Conservation (phyloP, 2,797 vertebrate species). For the Pteronotus mesoamericanus region DNA sequence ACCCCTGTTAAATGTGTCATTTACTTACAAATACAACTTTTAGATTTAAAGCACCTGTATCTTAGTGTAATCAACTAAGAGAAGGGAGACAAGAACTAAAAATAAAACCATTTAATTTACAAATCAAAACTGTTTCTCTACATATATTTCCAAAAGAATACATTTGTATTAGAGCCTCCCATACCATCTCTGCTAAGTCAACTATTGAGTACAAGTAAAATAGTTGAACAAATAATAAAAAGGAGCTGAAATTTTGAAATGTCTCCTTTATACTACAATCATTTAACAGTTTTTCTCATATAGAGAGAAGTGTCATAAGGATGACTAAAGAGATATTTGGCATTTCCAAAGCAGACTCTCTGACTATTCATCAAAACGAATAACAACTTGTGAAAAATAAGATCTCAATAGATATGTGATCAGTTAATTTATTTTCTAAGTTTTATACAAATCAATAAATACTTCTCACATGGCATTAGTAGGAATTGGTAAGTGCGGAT, state of each 20-base stretch:
- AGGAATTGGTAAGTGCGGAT: not conserved
- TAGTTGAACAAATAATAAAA: not conserved
- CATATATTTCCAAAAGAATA: not conserved
- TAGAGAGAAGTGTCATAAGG: not conserved
- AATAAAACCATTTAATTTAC: constrained; percentile 45
- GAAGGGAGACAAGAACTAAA: constrained; percentile 53
- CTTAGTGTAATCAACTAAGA: constrained; percentile 38
- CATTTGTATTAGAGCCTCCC: not conserved
- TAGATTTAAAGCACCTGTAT: constrained; percentile 17
- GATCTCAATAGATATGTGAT: not conserved
- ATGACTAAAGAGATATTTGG: not conserved
- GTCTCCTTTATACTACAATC: not conserved
- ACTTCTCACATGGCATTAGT: not conserved
- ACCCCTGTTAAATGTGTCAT: not conserved
- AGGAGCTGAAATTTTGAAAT: not conserved
- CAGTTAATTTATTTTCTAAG: constrained; percentile 33
- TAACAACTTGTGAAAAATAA: not conserved
- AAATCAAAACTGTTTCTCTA: constrained; percentile 30
- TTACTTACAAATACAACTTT: constrained; percentile 10
- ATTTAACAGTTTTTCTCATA: not conserved
- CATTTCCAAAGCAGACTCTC: not conserved
- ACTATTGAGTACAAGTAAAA: not conserved
- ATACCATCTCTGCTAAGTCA: not conserved
- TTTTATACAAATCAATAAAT: constrained; percentile 45
- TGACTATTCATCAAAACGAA: constrained; percentile 12